These are phyloP conservation scores for Myotis pilosus DNA, from an alignment of 2,797 vertebrate genomes.

Conservation along the genomic window DNA sequence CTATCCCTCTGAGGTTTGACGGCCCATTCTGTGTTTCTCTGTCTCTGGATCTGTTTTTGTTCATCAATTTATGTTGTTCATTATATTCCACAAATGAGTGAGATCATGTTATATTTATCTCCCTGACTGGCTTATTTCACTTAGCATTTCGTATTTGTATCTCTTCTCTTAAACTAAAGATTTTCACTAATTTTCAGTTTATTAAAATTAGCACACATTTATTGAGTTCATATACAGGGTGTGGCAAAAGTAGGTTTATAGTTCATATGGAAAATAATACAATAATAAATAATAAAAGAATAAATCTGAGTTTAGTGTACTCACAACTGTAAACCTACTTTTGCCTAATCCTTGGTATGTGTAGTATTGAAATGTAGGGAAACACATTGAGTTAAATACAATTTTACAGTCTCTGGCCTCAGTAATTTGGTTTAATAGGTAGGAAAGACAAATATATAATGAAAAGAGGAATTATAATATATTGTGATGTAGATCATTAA, in stretches of 20 bases:
- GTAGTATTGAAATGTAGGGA: constrained; percentile 16
- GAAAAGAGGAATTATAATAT: neutral
- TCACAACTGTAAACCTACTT: neutral
- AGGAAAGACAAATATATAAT: neutral
- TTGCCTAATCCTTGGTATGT: neutral
- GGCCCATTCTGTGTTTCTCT: too few species aligned
- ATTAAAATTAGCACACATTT: neutral
- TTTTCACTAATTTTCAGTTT: constrained; percentile 3
- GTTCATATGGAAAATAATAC: neutral
- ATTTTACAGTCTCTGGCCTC: neutral
- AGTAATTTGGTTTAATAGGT: constrained; percentile 18
- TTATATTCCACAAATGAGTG: too few species aligned
- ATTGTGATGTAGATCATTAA: neutral
- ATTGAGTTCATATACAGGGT: neutral
- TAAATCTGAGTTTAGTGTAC: neutral
- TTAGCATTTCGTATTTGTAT: neutral
- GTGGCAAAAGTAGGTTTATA: neutral
- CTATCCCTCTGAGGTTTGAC: too few species aligned
- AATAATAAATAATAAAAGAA: neutral
- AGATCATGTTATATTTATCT: too few species aligned
- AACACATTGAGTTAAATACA: constrained; percentile 3
- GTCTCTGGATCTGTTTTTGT: too few species aligned
- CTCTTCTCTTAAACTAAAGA: neutral
- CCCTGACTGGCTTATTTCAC: too few species aligned
- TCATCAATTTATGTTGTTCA: too few species aligned